phyloP scores from a whole-genome alignment of 2,113 vertebrate genomes.

The Phalacrocorax pelagicus region DNA sequence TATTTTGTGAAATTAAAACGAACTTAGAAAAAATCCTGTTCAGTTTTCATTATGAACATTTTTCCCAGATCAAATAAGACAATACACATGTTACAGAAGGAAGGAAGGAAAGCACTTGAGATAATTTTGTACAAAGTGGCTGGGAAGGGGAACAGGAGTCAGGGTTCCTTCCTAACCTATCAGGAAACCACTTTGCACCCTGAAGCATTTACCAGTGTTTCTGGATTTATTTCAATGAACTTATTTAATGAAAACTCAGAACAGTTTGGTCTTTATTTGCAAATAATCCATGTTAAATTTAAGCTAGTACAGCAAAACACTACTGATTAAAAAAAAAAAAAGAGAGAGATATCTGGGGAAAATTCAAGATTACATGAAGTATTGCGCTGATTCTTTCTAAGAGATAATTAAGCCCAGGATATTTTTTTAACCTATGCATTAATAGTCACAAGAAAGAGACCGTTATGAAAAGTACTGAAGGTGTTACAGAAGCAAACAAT shows the following conservation, averaged over 20 bases:
- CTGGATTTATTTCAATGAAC: neutral
- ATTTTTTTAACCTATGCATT: neutral
- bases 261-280: neutral
- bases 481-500: neutral
- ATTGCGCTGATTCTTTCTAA: neutral
- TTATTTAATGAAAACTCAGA: neutral
- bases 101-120: neutral
- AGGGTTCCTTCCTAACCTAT: neutral
- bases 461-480: neutral
- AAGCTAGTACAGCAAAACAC: neutral
- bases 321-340: neutral
- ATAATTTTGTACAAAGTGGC: neutral
- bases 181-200: neutral
- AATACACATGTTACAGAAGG: neutral
- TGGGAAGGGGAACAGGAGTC: neutral
- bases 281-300: neutral
- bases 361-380: neutral
- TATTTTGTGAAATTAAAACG: neutral
- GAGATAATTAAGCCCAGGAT: neutral
- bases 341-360: neutral
- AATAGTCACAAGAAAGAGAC: neutral
- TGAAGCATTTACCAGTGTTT: neutral
- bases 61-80: neutral
- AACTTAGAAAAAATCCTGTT: neutral
- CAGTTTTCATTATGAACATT: neutral